phyloP scores from a whole-genome alignment of 2,888 invertebrate species.

The Hirtodrosophila confusa region DNA sequence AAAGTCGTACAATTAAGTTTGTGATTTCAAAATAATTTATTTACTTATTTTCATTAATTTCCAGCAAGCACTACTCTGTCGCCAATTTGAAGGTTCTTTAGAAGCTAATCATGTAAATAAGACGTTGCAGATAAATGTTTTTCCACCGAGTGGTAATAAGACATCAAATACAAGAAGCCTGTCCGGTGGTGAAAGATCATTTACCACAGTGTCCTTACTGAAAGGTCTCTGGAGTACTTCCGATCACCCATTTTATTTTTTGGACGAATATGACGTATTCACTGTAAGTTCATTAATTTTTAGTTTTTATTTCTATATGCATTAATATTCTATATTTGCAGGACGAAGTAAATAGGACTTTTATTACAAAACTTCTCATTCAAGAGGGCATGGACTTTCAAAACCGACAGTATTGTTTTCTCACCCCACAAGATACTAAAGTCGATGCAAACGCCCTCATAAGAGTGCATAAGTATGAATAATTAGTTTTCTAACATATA shows the following conservation, averaged over 20 bases:
- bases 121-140: conserved; percentile 84
- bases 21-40: neutral
- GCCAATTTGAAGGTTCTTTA: conserved; percentile 76
- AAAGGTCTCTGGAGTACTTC: conserved; percentile 97
- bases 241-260: conserved; percentile 95
- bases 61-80: conserved; percentile 75
- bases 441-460: conserved; percentile 85
- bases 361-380: conserved; percentile 86
- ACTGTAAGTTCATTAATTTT: conserved; percentile 87
- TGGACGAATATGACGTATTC: conserved; percentile 98
- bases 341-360: conserved; percentile 69
- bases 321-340: neutral
- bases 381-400: conserved; percentile 89
- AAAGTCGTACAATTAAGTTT: neutral
- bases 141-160: conserved; percentile 84
- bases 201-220: conserved; percentile 96
- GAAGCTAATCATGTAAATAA: conserved; percentile 71
- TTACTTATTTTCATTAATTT: conserved; percentile 35
- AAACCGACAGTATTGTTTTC: conserved; percentile 92
- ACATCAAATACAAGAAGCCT: conserved; percentile 87
- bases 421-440: conserved; percentile 93
- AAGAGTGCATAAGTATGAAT: conserved; percentile 86
- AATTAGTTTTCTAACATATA: neutral
- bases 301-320: neutral
- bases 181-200: conserved; percentile 98